These are phyloP conservation scores for Drosophila atripex DNA, from an alignment of 2,888 invertebrate species.

Conservation along the genomic window DNA sequence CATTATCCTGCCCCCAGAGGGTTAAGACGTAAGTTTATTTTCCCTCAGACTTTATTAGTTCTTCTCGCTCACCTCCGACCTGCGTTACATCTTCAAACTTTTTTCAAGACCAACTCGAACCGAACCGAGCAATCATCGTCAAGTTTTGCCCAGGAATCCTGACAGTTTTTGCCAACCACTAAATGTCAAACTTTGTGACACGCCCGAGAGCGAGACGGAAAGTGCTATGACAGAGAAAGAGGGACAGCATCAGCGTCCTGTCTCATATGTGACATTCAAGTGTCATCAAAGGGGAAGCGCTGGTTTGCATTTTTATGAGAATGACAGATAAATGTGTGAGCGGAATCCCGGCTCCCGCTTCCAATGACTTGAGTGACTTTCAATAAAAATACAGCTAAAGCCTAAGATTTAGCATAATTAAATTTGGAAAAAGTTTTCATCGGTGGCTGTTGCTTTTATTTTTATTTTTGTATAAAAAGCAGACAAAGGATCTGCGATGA, in stretches of 20 bases:
- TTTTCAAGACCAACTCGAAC: constrained; percentile 55
- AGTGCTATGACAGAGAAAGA: constrained; percentile 17
- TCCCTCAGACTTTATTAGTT: constrained; percentile 28
- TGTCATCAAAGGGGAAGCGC: constrained; percentile 71
- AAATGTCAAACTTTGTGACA: constrained; percentile 78
- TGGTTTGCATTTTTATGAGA: constrained; percentile 77
- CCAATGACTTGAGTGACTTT: constrained; percentile 68
- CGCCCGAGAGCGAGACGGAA: constrained; percentile 38
- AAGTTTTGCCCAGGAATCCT: constrained; percentile 62
- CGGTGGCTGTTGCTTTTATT: constrained; percentile 12
- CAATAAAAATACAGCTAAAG: constrained; percentile 45
- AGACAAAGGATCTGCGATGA: constrained; percentile 67
- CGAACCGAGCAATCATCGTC: constrained; percentile 71
- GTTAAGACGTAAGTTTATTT: constrained; percentile 24
- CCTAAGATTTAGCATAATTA: constrained; percentile 73
- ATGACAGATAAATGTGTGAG: constrained; percentile 64
- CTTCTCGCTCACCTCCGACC: constrained; percentile 18
- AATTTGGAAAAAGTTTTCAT: constrained; percentile 54
- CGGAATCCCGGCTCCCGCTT: constrained; percentile 23
- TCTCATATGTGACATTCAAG: constrained; percentile 76
- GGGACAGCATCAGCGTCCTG: constrained; percentile 45
- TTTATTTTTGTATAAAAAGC: constrained; percentile 34
- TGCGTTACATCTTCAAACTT: constrained; percentile 29
- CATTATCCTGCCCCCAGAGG: neutral
- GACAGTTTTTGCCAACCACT: constrained; percentile 80